Base-by-base conservation (phyloP, 2,797 vertebrate species). In the Acestrorhynchus altus region DNA sequence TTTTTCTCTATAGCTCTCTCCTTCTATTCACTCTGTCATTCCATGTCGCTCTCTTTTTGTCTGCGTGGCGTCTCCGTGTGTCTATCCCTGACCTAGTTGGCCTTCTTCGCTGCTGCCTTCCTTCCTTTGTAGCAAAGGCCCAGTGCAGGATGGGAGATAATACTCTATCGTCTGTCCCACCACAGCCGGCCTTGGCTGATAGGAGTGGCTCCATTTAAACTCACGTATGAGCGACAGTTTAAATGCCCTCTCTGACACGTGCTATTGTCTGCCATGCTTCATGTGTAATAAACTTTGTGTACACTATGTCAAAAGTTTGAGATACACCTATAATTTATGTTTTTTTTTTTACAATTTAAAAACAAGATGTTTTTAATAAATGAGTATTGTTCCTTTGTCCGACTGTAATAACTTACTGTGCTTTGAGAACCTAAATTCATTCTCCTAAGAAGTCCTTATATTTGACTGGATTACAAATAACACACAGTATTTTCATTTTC, bases 71-170 rank as follows among this genome's bases (percentile, higher is more conserved):
- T 70, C 77, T 42, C 83, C 81, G 73, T 85, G 85, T 85, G 87
- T 81, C 52, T 56, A 0, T 79, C 85, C 85, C 83, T 68, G 83
- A 89, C 86, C 86, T 87, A 83, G 64, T 66, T 80, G 74, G 73
- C 72, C 83, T 81, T 83, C 86, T 78, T 83, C 74, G 82, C 80
- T 78, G 81, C 78, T 26, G 87, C 81, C 86, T 93, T 92, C 91
- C 92, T 94, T 94, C 94, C 94, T 93, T 90, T 84, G 59, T 86
- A 83, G 64, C 28, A 51, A 44, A 76, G 79, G 87, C 85, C 68
- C 81, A 86, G 87, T 88, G 90, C 90, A 91, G 89, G 89, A 93
- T 90, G 86, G 79, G 77, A 92, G 94, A 94, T 94, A 94, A 91
- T 77, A 66, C 68, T 44, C 82, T 93, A 93, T 93, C 86, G 75